Base-by-base conservation (phyloP, 1,140 invertebrate genomes). In the Ruditapes philippinarum region DNA sequence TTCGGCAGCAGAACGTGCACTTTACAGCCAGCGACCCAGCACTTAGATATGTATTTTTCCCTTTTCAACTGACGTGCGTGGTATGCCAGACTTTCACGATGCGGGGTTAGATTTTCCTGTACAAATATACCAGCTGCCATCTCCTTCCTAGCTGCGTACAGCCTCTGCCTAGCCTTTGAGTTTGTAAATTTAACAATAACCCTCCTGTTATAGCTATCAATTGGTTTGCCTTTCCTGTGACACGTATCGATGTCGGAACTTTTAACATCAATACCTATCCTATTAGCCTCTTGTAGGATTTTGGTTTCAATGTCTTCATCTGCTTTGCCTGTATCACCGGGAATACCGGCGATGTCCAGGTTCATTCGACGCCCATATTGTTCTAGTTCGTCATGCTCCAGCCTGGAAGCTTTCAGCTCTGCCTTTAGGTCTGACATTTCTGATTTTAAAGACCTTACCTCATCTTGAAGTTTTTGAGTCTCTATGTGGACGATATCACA, bases 151-250 rank as follows among this genome's bases (percentile, higher is more conserved):
- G n/a, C 31, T 7, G n/a, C 60, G n/a, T 65, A 11, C 31, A 65
- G 7, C 7, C 60, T 7, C n/a, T 65, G 60, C n/a, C 60, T 65
- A 11, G 60, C n/a, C 31, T 65, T 65, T n/a, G 60, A 65, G n/a
- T 65, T 65, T 9, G 60, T 65, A n/a, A 65, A 65, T 65, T 65
- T 65, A n/a, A 65, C 60, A 65, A 65, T 65, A 9, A 65, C 60
- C n/a, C n/a, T 65, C 31, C 60, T 65, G n/a, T 65, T n/a, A 5
- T 9, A 11, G 9, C n/a, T 65, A n/a, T 25, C n/a, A 11, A 11
- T n/a, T 11, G 60, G 60, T n/a, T 33, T 65, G 60, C n/a, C 60
- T n/a, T 65, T 65, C 11, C 60, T n/a, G 60, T 65, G n/a, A 65
- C 60, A 65, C n/a, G n/a, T 65, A n/a, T 65, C 60, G n/a, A 65